Evolutionary conservation across 2,113 vertebrate genomes (phyloP), one percentile per base, ranked within the genome.

Genomic region (Aptenodytes patagonicus): DNA sequence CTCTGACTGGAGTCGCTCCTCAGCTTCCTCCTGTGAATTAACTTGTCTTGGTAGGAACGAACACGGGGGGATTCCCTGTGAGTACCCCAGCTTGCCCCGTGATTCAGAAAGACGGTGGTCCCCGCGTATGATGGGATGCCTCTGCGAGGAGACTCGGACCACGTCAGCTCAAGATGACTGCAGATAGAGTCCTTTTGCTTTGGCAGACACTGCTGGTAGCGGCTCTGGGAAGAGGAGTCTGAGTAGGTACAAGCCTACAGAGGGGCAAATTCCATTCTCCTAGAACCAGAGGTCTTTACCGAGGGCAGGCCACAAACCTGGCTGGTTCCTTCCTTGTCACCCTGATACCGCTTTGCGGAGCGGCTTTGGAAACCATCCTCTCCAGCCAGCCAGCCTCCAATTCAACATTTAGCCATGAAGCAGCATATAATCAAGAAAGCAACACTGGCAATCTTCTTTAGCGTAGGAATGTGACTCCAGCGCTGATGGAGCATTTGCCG

Each of bases 371-470:
- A 68, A 81, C 11, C 8, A 7, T 32, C 5, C 26, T 64, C 52
- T 57, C 65, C 68, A 85, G 83, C 51, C 79, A 90, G 75, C 3
- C 64, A 54, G 83, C 71, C 64, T 92, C 62, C 76, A 77, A 34
- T 36, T 75, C 89, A 58, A 52, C 62, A 83, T 86, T 47, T 40
- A 80, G 68, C 83, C 64, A 34, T 1, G 38, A 62, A 83, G 72
- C 83, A 96, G 68, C 34, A 57, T 88, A n/a, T 90, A 92, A 93
- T 91, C 90, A 94, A 82, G 81, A 92, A 92, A 92, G 68, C 80
- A 73, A 62, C 60, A 81, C 71, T 58, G 55, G 25, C 64, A 94
- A 61, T 91, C 71, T 47, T 90, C 60, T 70, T 52, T 7, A 77
- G 83, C 0, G 0, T 17, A 92, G 83, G 62, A 95, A 95, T 83